Base-by-base conservation (phyloP, 2,888 invertebrate genomes). In the Nomada lathburiana region DNA sequence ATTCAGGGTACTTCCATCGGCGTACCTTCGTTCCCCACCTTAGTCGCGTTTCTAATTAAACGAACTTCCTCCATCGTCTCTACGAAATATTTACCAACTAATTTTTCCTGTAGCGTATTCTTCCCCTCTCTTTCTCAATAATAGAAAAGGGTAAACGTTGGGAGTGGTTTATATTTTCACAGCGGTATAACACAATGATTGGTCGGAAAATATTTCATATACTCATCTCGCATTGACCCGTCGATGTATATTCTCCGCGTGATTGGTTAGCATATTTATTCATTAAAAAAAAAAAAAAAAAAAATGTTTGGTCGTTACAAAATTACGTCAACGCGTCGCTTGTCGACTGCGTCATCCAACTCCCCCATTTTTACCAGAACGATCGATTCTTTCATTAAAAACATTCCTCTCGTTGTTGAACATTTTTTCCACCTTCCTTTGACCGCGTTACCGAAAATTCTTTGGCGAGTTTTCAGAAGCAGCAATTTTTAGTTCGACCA, bases 1-100 rank as follows among this genome's bases (percentile, higher is more conserved):
- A 67, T 75, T 75, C 75, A 50, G 23, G 18, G 36, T 60, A 75
- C 68, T 60, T 52, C 20, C 68, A 20, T 53, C 26, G 50, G 44
- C 60, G 60, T 16, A 16, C 42, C 36, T 13, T 23, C 59, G 59
- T 52, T 50, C 59, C 23, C 68, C 4, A 42, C 16, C 53, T 10
- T 68, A 60, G 47, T 13, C 36, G 62, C 26, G 44, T 68, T 75
- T 68, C 68, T 68, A 75, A 68, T 68, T 75, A 75, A 75, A 68
- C 68, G 20, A 57, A 73, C 53, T 44, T 44, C 10, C 44, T 16
- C 52, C 18, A 18, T 18, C 59, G 36, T 13, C 62, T 9, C 13
- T 5, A 3, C 18, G 10, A 1, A n/a, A 18, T 47, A n/a, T 73
- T 64, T 20, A 36, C 57, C 7, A 13, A 16, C 26, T 29, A 26